These are phyloP conservation scores for Daubentonia madagascariensis DNA, from an alignment of 2,113 vertebrate genomes.

Conservation along the genomic window DNA sequence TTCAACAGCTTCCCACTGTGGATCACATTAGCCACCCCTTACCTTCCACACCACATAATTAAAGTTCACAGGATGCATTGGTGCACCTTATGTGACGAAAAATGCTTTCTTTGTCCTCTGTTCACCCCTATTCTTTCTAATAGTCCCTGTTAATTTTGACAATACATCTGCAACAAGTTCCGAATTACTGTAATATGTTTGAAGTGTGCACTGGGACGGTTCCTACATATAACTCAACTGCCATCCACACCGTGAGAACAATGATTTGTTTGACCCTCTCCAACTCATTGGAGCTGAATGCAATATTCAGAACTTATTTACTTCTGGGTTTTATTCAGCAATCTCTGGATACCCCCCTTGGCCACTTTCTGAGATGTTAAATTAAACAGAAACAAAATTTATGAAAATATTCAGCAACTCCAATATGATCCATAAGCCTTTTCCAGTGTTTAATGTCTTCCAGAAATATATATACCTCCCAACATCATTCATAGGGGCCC, in stretches of 20 bases:
- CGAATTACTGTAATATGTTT: neutral
- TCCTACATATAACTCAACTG: neutral
- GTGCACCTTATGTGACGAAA: neutral
- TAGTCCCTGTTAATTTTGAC: neutral
- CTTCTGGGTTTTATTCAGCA: neutral
- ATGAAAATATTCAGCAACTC: neutral
- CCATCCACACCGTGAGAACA: neutral
- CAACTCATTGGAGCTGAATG: neutral
- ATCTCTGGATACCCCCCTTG: neutral
- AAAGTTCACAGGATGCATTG: neutral
- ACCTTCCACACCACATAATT: neutral
- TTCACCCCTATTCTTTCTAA: neutral
- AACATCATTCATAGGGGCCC: neutral
- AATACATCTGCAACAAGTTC: neutral
- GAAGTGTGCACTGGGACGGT: neutral
- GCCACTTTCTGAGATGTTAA: neutral
- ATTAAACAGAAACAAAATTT: slow-evolving; percentile 21
- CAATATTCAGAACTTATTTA: neutral
- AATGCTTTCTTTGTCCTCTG: neutral
- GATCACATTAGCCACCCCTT: neutral
- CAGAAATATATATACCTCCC: neutral
- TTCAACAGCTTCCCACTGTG: neutral
- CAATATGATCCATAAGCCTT: neutral
- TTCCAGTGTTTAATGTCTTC: neutral
- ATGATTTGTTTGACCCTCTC: neutral